Conservation (phyloP, 2,888 invertebrate genomes). For the Nemotelus nigrinus region DNA sequence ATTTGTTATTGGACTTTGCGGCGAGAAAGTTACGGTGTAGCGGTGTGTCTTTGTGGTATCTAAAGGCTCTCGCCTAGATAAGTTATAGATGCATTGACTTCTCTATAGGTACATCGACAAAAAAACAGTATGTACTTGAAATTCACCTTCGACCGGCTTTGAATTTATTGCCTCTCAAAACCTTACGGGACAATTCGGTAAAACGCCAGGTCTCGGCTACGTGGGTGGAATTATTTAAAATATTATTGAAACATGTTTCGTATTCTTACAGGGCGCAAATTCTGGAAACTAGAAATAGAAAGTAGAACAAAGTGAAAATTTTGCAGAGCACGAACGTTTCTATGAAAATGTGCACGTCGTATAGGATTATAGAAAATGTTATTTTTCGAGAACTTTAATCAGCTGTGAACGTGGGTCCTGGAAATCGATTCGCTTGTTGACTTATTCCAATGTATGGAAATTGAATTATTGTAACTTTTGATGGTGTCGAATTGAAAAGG, state of each 20-base stretch:
- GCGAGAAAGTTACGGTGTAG: not conserved
- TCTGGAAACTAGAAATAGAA: not conserved
- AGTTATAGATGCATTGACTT: not conserved
- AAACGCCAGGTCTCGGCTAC: not conserved
- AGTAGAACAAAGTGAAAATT: no score
- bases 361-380: no score
- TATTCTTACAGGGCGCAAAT: not conserved
- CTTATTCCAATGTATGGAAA: no score
- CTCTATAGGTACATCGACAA: not conserved
- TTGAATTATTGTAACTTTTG: no score
- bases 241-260: not conserved
- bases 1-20: no score
- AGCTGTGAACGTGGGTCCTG: no score
- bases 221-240: slow-evolving; percentile 9
- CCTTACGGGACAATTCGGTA: slow-evolving; percentile 15
- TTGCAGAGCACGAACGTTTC: no score
- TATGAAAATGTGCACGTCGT: no score
- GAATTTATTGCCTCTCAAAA: slow-evolving; percentile 15
- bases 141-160: slow-evolving; percentile 17
- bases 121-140: not conserved
- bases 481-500: no score
- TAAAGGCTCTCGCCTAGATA: slow-evolving; percentile 8
- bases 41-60: not conserved
- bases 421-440: no score
- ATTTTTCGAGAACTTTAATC: no score